Evolutionary conservation across 2,888 invertebrate genomes (phyloP), one percentile per base, ranked within the genome.

Genomic region (Pharmacophagus antenor): DNA sequence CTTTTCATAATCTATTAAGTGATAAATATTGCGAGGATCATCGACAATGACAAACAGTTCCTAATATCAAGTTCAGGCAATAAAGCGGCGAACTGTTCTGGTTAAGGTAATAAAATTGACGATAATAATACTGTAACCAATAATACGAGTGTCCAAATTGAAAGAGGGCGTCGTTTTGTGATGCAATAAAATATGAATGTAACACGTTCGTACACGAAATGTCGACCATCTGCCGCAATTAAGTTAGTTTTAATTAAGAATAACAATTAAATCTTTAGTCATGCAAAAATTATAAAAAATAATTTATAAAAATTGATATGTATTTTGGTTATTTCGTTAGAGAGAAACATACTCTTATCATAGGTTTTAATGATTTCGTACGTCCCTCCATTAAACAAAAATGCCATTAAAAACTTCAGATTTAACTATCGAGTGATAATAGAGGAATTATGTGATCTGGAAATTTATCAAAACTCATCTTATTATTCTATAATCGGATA

Each of bases 151-250:
- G 71, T 70, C 70, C 69, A 77, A 83, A 84, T 79, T 84, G 77
- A 79, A 79, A 76, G 74, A 75, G 73, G 71, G 74, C 63, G 79
- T 83, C 78, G 70, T 84, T 84, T 85, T 83, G 84, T 82, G 68
- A 71, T 64, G 70, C 74, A 67, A 79, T 85, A 80, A 85, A 85
- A 80, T 81, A 82, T 77, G 69, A 66, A 67, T 62, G 65, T 62
- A 63, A 69, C 68, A 69, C 70, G 65, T 69, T 62, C 62, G 64
- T 61, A 62, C 56, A 60, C 27, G 51, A 63, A 62, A 65, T 64
- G 50, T 61, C 62, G 37, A 61, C 25, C 15, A 49, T 56, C 21
- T 18, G 27, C 17, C 49, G 12, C 31, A 37, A 47, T 17, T 41
- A 20, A 23, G n/a, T 37, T 58, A 41, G 22, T 18, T 27, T 48